These are phyloP conservation scores for Myotis myotis DNA, from an alignment of 2,797 vertebrate species.

Conservation along the genomic window DNA sequence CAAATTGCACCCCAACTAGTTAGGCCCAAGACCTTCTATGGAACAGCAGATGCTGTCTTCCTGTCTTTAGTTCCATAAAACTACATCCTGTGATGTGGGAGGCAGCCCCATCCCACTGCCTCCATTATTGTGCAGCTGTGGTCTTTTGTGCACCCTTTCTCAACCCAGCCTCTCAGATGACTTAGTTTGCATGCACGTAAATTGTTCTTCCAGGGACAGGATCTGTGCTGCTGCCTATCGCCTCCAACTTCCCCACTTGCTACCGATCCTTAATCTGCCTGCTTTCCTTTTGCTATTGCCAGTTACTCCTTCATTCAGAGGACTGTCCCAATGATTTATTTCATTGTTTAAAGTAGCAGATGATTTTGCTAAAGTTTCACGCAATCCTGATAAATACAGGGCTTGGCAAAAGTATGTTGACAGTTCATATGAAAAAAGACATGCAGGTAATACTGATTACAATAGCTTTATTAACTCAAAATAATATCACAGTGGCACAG, in stretches of 20 bases:
- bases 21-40: not conserved
- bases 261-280: not conserved
- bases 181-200: not conserved
- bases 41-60: not conserved
- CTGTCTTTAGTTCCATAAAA: not conserved
- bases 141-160: not conserved
- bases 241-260: not conserved
- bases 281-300: not conserved
- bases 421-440: not conserved
- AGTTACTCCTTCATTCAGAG: conserved; percentile 13
- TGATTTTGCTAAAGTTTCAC: conserved; percentile 12
- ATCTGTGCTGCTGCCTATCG: not conserved
- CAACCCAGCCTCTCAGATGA: not conserved
- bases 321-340: not conserved
- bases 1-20: not conserved
- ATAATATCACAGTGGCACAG: not conserved
- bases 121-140: not conserved
- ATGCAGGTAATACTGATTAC: not conserved
- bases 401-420: not conserved
- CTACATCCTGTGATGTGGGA: not conserved
- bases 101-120: not conserved
- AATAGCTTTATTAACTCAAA: not conserved
- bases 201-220: not conserved
- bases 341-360: not conserved
- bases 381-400: not conserved